Evolutionary conservation across 64 coral and sea anemone species (phyloP).

Genomic region (Actinia tenebrosa): DNA sequence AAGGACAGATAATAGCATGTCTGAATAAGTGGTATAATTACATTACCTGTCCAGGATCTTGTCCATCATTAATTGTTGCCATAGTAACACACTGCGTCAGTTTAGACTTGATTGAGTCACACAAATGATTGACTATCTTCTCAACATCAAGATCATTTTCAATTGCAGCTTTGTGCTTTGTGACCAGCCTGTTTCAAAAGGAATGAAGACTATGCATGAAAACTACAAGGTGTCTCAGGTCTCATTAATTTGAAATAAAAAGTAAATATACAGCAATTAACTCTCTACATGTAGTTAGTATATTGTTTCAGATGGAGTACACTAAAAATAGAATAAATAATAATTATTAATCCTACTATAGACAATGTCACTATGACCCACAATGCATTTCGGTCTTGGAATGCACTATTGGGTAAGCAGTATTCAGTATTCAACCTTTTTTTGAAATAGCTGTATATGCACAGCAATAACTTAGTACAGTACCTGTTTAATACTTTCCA

Average conservation of each 20-base stretch:
- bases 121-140: constrained; percentile 5
- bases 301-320: too few relatives aligned
- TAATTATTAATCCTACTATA: too few relatives aligned
- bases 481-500: constrained; percentile 81
- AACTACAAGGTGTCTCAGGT: background rate
- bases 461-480: background rate
- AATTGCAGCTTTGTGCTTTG: constrained; percentile 72
- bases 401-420: too few relatives aligned
- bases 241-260: too few relatives aligned
- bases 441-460: too few relatives aligned
- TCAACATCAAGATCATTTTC: constrained; percentile 67
- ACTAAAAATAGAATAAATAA: too few relatives aligned
- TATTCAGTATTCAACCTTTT: too few relatives aligned
- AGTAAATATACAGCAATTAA: too few relatives aligned
- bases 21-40: too few relatives aligned
- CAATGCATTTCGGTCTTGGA: too few relatives aligned
- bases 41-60: constrained; percentile 11
- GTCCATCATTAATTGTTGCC: constrained; percentile 14
- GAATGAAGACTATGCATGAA: background rate
- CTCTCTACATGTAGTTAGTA: too few relatives aligned
- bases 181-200: constrained; percentile 47
- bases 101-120: constrained; percentile 37
- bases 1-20: background rate
- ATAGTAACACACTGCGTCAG: constrained; percentile 17
- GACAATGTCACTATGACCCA: too few relatives aligned